phyloP scores from a whole-genome alignment of 2,797 vertebrate genomes.

The Halcyon leucocephala region DNA sequence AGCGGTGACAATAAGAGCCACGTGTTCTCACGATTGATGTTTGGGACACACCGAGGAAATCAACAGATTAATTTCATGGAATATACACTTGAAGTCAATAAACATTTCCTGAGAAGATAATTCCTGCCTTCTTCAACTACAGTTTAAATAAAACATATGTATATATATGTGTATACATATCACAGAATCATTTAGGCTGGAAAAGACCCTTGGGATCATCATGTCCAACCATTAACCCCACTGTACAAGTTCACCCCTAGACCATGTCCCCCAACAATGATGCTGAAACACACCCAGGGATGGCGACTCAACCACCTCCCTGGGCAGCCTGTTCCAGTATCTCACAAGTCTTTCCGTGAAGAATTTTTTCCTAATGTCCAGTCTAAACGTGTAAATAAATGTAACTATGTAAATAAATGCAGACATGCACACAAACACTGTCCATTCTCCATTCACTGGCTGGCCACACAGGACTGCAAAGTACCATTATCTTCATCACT shows the following conservation, averaged over 20 bases:
- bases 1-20: neutral
- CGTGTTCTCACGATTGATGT: neutral
- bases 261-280: too few relatives aligned
- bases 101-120: neutral
- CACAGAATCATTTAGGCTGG: too few relatives aligned
- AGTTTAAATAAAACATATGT: neutral
- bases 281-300: too few relatives aligned
- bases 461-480: neutral
- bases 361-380: too few relatives aligned
- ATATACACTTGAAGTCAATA: neutral
- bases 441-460: neutral
- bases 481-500: neutral
- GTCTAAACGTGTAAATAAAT: too few relatives aligned
- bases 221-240: too few relatives aligned
- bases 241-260: too few relatives aligned
- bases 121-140: neutral
- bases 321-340: too few relatives aligned
- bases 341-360: too few relatives aligned
- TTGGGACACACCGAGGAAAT: rapidly evolving
- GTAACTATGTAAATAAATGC: neutral
- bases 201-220: too few relatives aligned
- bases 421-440: neutral
- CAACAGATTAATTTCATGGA: neutral
- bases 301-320: too few relatives aligned
- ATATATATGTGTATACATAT: neutral